phyloP scores from a whole-genome alignment of 2,888 invertebrate genomes.

The Trachelus stipa region DNA sequence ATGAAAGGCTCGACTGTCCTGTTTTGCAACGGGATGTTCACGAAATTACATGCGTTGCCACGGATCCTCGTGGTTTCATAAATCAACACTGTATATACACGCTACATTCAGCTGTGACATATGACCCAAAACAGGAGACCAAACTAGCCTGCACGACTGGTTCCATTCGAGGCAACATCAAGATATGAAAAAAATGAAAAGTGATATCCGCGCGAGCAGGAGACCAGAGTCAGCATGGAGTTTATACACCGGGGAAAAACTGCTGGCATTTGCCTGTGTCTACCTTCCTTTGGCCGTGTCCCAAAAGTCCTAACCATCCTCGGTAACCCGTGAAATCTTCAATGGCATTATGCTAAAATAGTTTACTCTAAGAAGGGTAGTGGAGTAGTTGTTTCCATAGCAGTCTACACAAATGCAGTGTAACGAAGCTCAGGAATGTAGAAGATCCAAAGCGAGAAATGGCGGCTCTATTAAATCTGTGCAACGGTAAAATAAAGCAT shows the following conservation, averaged over 20 bases:
- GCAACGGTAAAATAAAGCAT: not conserved
- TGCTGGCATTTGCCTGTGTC: slow-evolving; percentile 42
- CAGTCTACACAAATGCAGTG: not conserved
- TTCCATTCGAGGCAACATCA: slow-evolving; percentile 11
- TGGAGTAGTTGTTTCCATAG: not conserved
- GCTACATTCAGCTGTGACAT: not conserved
- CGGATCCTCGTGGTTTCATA: not conserved
- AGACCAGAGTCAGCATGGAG: slow-evolving; percentile 53
- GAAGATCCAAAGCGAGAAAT: not conserved
- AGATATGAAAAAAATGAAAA: slow-evolving; percentile 65
- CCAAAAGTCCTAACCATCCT: not conserved
- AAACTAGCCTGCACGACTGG: not conserved
- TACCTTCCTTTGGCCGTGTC: slow-evolving; percentile 10
- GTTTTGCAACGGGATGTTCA: not conserved
- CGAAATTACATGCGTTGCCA: not conserved
- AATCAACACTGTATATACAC: not conserved
- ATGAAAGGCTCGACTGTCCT: not conserved
- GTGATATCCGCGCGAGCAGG: slow-evolving; percentile 63
- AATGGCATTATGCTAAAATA: not conserved
- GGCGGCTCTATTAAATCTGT: not conserved
- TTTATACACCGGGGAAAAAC: slow-evolving; percentile 33
- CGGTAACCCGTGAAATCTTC: not conserved
- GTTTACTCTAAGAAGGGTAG: not conserved
- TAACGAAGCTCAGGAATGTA: not conserved
- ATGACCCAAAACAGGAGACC: not conserved